Conservation (phyloP, 2,797 vertebrate species). For the Sebastes hubbsi region DNA sequence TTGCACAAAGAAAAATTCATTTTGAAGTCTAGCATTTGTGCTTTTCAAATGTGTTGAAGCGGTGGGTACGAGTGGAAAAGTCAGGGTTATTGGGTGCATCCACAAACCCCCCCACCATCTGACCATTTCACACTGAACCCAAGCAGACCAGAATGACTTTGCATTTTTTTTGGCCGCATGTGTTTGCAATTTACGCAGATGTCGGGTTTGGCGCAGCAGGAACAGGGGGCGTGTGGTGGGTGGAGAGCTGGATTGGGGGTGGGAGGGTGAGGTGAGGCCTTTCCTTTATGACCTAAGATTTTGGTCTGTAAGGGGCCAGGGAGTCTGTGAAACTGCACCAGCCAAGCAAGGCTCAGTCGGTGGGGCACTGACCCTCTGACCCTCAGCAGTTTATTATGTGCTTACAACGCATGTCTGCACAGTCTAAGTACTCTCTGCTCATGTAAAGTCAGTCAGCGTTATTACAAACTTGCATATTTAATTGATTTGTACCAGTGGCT, state of each 20-base stretch:
- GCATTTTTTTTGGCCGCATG: slow-evolving; percentile 73
- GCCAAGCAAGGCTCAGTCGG: not conserved
- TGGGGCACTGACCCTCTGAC: not conserved
- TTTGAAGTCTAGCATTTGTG: not conserved
- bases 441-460: not conserved
- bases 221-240: not conserved
- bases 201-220: not conserved
- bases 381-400: not conserved
- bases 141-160: slow-evolving; percentile 72
- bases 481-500: not conserved
- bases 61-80: not conserved
- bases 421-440: not conserved
- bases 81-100: slow-evolving; percentile 28
- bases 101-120: not conserved
- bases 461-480: not conserved
- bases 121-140: not conserved
- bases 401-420: not conserved
- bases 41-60: not conserved
- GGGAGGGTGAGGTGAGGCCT: not conserved
- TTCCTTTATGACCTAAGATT: not conserved
- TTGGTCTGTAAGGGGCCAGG: not conserved
- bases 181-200: slow-evolving; percentile 72
- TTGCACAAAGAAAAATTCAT: not conserved
- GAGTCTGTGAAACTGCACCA: not conserved
- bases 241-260: not conserved